phyloP scores from a whole-genome alignment of 2,888 invertebrate genomes.

The Smittia sp. region DNA sequence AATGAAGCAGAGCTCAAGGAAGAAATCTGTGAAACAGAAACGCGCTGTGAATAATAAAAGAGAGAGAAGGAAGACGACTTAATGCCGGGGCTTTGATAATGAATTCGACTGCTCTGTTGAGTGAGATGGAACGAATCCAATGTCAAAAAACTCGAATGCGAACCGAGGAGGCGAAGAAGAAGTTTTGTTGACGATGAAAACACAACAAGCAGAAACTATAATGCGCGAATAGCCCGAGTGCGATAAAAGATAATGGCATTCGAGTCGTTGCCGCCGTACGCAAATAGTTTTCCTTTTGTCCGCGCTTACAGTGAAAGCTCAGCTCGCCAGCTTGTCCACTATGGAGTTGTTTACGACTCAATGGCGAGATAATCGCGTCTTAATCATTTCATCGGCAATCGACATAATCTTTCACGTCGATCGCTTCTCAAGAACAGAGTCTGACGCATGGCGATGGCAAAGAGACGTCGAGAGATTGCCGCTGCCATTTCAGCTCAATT shows the following conservation, averaged over 20 bases:
- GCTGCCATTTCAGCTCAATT: neutral
- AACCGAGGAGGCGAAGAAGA: neutral
- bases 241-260: slow-evolving; percentile 14
- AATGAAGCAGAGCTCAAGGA: neutral
- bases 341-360: neutral
- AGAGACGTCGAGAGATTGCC: neutral
- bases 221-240: neutral
- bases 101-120: slow-evolving; percentile 12
- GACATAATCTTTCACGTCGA: neutral
- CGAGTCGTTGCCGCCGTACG: too few relatives aligned
- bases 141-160: slow-evolving; percentile 31
- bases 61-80: neutral
- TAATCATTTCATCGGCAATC: neutral
- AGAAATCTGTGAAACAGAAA: too few relatives aligned
- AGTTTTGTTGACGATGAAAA: neutral
- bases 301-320: neutral
- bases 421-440: neutral
- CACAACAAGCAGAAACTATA: neutral
- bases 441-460: slow-evolving; percentile 2
- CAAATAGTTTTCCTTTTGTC: neutral
- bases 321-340: neutral
- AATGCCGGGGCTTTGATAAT: slow-evolving; percentile 22
- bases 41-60: too few relatives aligned
- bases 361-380: neutral
- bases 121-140: slow-evolving; percentile 20